phyloP scores from a whole-genome alignment of 2,888 invertebrate species.

The Crocallis elinguaria region DNA sequence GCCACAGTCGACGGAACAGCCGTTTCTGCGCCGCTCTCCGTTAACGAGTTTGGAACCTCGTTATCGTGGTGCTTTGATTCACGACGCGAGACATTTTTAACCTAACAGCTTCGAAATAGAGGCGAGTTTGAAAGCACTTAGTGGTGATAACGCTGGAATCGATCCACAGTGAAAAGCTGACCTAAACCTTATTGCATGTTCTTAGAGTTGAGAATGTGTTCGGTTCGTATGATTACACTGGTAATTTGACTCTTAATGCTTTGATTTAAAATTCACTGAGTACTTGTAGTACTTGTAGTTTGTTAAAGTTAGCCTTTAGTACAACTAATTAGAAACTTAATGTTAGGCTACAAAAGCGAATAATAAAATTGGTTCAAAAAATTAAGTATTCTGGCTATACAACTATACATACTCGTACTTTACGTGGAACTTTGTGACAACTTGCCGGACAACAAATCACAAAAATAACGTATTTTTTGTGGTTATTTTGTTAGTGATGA shows the following conservation, averaged over 20 bases:
- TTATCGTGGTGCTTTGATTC: slow-evolving; percentile 39
- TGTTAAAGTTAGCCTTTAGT: background rate
- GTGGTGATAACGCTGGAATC: background rate
- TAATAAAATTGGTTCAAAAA: too few species aligned
- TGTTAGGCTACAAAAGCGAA: too few species aligned
- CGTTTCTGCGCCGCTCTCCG: slow-evolving; percentile 35
- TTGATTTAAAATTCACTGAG: background rate
- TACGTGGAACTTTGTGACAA: too few species aligned
- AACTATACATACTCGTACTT: too few species aligned
- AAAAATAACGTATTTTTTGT: too few species aligned
- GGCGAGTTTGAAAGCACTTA: background rate
- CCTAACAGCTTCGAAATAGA: slow-evolving; percentile 6
- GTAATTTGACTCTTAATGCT: slow-evolving; percentile 1
- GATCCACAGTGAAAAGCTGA: background rate
- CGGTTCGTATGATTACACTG: background rate
- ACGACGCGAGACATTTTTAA: slow-evolving; percentile 4
- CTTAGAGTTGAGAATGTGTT: background rate
- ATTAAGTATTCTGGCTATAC: too few species aligned
- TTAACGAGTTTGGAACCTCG: slow-evolving; percentile 50
- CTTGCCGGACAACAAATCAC: too few species aligned
- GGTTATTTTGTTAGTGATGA: too few species aligned
- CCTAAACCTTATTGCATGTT: background rate
- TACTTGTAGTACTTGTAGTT: background rate
- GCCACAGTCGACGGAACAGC: slow-evolving; percentile 40
- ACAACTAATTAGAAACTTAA: too few species aligned